Evolutionary conservation across 2,888 invertebrate species (phyloP).

Genomic region (Trachelus iudaicus): DNA sequence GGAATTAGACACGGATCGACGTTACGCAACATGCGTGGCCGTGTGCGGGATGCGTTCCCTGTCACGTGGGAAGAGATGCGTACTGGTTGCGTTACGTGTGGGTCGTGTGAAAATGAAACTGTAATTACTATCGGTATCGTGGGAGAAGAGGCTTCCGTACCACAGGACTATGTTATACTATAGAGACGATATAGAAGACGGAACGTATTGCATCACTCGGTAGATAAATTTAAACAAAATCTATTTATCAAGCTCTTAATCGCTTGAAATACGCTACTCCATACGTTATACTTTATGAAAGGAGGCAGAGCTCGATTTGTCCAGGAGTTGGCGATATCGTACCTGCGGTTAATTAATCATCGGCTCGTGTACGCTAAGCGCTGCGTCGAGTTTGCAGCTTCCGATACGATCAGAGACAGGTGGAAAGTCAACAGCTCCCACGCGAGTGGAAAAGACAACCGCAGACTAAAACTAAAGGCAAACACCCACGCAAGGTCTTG

Average conservation of each 20-base stretch:
- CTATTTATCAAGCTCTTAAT: not conserved
- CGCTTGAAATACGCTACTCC: not conserved
- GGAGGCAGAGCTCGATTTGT: not conserved
- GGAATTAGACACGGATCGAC: not conserved
- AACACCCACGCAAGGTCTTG: not conserved
- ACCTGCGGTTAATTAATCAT: slow-evolving; percentile 45
- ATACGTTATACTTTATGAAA: not conserved
- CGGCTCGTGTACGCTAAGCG: slow-evolving; percentile 17
- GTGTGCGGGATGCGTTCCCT: not conserved
- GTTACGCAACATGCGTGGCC: not conserved
- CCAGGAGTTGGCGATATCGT: not conserved
- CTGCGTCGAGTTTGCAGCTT: slow-evolving; percentile 28
- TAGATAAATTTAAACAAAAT: not conserved
- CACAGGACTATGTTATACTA: not conserved
- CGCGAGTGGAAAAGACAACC: slow-evolving; percentile 22
- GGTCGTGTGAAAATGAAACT: slow-evolving; percentile 1
- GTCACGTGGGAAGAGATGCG: not conserved
- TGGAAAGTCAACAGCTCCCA: slow-evolving; percentile 39
- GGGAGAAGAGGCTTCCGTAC: not conserved
- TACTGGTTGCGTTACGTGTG: not conserved
- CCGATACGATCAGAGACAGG: slow-evolving; percentile 46
- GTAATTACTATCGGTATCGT: not conserved
- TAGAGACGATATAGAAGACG: not conserved
- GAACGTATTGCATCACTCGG: not conserved
- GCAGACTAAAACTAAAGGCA: not conserved